Evolutionary conservation across 2,113 vertebrate genomes (phyloP), one percentile per base, ranked within the genome.

Genomic region (Alexandromys fortis): DNA sequence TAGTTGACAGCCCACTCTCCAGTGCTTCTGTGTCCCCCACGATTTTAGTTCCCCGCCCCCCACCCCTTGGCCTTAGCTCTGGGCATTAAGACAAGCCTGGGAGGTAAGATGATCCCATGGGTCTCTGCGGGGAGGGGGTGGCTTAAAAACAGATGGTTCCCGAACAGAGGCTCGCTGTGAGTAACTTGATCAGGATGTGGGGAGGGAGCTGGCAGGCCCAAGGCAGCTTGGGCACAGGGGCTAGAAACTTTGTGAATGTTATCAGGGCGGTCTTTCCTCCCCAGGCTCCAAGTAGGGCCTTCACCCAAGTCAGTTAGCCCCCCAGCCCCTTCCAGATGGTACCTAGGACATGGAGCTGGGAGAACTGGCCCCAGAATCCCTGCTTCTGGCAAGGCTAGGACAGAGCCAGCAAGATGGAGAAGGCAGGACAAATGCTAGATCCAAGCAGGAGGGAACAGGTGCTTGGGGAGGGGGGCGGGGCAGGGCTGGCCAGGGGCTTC

Each of bases 61-160:
- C 61, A 47, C n/a, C 3, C 75, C 1, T 72, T 33, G 77, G 81
- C 98, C 98, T 99, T 96, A 97, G 98, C 96, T 98, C 42, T 86
- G 79, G 93, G 98, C 97, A 52, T 98, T 97, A 89, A 95, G 87
- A 98, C 97, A 77, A 85, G 95, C 91, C 98, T 96, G 96, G 94
- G 97, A 98, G 99, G 99, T 99, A 99, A 99, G 98, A 98, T 82
- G 98, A 97, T 98, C 97, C 77, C 16, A 0, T 0, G 30, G 96
- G 96, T 96, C 97, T 96, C 95, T 77, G 42, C 42, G 91, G 92
- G 97, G 95, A 98, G 55, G 77, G 91, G 92, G 97, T 95, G 98
- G 98, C 98, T 97, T 92, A 97, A 3, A 92, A 98, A 98, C 98
- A 98, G 94, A 98, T 98, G 98, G 98, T 95, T 96, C 85, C 92